Base-by-base conservation (phyloP, 2,888 invertebrate genomes). In the Melanargia galathea region DNA sequence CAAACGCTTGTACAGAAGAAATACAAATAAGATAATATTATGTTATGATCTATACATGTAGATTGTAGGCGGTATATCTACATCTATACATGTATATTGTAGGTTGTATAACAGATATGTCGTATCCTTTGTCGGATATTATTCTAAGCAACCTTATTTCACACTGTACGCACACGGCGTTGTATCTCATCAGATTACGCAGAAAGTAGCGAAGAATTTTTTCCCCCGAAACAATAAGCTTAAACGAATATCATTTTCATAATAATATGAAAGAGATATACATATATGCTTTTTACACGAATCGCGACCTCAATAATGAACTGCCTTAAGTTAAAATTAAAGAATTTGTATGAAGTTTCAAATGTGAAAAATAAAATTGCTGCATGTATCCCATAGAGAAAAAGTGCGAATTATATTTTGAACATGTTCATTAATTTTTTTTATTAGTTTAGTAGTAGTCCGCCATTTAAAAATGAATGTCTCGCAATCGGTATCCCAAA, bases 81-180 rank as follows among this genome's bases (percentile, higher is more conserved):
- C n/a, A n/a, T n/a, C 5, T 38, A 5, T 3, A 38, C 38, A 4
- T 13, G 3, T 20, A 6, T 45, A 22, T 45, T 24, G 6, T 48
- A 18, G 8, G 16, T 18, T 11, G 30, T 10, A 51, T 30, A 18
- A 33, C n/a, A 18, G 8, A 30, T 16, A 18, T 51, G 1, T 30
- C 43, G 8, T 51, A 10, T 33, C 16, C 51, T 18, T 33, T 48
- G 26, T 61, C 46, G 18, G 26, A 67, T 68, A 65, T 70, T 80
- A 79, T 79, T 75, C 69, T 75, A 78, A 79, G 78, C 80, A 81
- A 87, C 73, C 86, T 84, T 81, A 89, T 89, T 89, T 90, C 90
- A 90, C 90, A 85, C 78, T 78, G 74, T 79, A 77, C 85, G 88
- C 86, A 83, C 89, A 87, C 76, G 79, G 69, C 79, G 70, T 77